Base-by-base conservation (phyloP, 2,888 invertebrate genomes). In the Camptogramma bilineatum region DNA sequence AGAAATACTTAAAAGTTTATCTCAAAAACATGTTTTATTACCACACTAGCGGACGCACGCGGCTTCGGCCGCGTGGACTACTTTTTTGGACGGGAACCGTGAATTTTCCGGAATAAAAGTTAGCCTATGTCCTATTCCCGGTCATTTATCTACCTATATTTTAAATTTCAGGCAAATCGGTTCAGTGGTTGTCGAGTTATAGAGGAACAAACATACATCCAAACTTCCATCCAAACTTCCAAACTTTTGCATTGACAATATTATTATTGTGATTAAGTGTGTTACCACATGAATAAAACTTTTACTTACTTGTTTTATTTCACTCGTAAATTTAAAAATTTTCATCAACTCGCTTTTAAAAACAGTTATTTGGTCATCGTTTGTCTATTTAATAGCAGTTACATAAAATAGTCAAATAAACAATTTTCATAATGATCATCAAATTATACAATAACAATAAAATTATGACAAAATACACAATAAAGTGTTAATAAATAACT, bases 401-500 rank as follows among this genome's bases (percentile, higher is more conserved):
- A 55, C 51, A 21, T 28, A 39, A 34, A 56, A 39, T 48, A 7
- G 46, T 18, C n/a, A 19, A 18, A 8, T 18, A 28, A 46, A 48
- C n/a, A 0, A 50, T 48, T 48, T 21, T 64, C 34, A 46, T 60
- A 62, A 53, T 24, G 46, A 39, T 16, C 19, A 52, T 62, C 28
- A 46, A 48, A 55, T 62, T 24, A 42, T 52, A 52, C 54, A 62
- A 62, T 62, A 56, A 60, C 52, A 56, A 53, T 62, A 0, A 64
- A 51, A 21, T 42, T 44, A 34, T 59, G 62, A 48, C 70, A 69
- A 66, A 72, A 53, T 56, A 56, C n/a, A n/a, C n/a, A n/a, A n/a
- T n/a, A 55, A 70, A 69, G 52, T 65, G 48, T 19, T 67, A 64
- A 72, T 71, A 69, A 74, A 73, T 75, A 64, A 76, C 79, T 78